Percentiles rank a stretch among this genome's conserved stretches.
These are phyloP conservation scores for Spicauda simplicius DNA, from an alignment of 2,888 invertebrate species.

Conservation along the genomic window DNA sequence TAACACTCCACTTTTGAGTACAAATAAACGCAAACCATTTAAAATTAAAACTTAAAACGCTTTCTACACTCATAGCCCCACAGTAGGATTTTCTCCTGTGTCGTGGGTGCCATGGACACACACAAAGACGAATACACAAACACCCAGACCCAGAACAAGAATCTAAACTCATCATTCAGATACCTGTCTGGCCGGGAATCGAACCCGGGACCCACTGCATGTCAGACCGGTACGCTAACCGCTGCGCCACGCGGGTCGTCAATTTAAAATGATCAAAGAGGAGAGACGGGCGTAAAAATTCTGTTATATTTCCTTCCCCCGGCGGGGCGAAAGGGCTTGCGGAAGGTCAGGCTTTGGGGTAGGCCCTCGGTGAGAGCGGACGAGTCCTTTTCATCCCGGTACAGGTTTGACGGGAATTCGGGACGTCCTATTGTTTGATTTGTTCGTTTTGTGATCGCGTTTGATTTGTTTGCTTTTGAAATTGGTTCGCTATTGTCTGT, in stretches of 20 bases:
- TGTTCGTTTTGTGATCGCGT: not conserved
- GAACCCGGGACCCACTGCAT: too few species aligned
- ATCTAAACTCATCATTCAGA: too few species aligned
- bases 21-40: not conserved
- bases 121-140: too few species aligned
- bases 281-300: constrained; percentile 27
- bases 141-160: too few species aligned
- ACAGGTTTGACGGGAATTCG: constrained; percentile 9
- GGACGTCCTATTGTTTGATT: constrained; percentile 4
- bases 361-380: constrained; percentile 32
- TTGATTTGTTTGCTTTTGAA: constrained; percentile 1
- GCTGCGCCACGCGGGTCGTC: too few species aligned
- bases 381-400: constrained; percentile 10
- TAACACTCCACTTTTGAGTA: not conserved
- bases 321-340: constrained; percentile 46
- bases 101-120: too few species aligned
- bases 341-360: constrained; percentile 47
- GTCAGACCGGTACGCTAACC: too few species aligned
- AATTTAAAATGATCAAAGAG: not conserved
- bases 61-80: too few species aligned
- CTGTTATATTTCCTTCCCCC: constrained; percentile 16
- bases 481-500: not conserved
- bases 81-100: too few species aligned
- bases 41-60: too few species aligned
- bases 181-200: too few species aligned